Percentiles rank a stretch among this genome's conserved stretches.
Evolutionary conservation across 2,797 vertebrate species (phyloP).

Genomic region (Galago senegalensis): DNA sequence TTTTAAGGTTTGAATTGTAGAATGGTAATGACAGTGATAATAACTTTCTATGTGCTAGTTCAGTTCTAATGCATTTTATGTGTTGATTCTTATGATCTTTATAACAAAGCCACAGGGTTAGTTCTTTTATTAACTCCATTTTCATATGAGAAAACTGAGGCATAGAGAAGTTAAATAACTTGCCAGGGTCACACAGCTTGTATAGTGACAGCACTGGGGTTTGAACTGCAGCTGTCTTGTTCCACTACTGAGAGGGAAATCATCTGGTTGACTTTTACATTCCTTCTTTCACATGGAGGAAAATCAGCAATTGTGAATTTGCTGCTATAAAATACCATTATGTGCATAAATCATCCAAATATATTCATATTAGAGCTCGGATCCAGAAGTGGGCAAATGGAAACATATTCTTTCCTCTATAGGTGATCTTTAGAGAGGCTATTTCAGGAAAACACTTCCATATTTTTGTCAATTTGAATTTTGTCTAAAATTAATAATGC

Average conservation of each 20-base stretch:
- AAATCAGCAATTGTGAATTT: constrained; percentile 66
- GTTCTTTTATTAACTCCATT: constrained; percentile 19
- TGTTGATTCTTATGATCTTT: constrained; percentile 4
- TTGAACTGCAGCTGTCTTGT: constrained; percentile 37
- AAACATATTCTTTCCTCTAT: constrained; percentile 56
- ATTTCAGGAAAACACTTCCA: constrained; percentile 58
- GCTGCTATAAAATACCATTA: constrained; percentile 63
- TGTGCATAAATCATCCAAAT: constrained; percentile 71
- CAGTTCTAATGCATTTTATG: constrained; percentile 21
- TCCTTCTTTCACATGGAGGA: constrained; percentile 57
- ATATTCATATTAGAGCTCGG: constrained; percentile 59
- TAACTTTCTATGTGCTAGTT: constrained; percentile 16
- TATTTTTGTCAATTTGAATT: constrained; percentile 68
- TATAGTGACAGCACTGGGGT: neutral
- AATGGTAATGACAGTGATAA: constrained; percentile 9
- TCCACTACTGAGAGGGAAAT: constrained; percentile 50
- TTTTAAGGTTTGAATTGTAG: constrained; percentile 45
- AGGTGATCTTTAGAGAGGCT: constrained; percentile 46
- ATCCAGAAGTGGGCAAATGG: constrained; percentile 8
- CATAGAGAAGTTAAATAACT: constrained; percentile 54
- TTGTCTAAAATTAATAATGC: constrained; percentile 47
- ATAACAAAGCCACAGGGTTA: constrained; percentile 3
- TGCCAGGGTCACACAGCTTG: constrained; percentile 8
- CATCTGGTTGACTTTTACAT: constrained; percentile 63
- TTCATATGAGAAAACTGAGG: constrained; percentile 63